These are phyloP conservation scores for Ethmia dodecea DNA, from an alignment of 2,888 invertebrate species.

Conservation along the genomic window DNA sequence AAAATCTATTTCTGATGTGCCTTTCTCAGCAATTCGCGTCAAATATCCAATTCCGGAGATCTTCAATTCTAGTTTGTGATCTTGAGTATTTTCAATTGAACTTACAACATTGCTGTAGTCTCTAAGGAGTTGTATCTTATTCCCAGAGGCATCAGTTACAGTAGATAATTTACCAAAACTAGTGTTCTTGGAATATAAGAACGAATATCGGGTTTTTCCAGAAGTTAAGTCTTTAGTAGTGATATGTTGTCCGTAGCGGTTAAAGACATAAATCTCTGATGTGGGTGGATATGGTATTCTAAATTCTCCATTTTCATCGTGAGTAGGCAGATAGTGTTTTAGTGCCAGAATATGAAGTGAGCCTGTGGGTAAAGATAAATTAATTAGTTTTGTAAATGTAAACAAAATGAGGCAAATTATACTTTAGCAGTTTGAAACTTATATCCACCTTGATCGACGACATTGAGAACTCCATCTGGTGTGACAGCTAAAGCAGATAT, in stretches of 20 bases:
- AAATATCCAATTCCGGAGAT: slow-evolving; percentile 96
- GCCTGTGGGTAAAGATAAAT: too few relatives aligned
- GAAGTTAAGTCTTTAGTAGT: slow-evolving; percentile 96
- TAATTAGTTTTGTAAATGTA: too few relatives aligned
- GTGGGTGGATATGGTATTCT: slow-evolving; percentile 96
- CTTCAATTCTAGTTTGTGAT: slow-evolving; percentile 93
- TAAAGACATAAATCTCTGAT: slow-evolving; percentile 95
- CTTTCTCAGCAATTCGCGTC: slow-evolving; percentile 91
- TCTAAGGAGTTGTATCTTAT: slow-evolving; percentile 93
- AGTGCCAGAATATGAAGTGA: slow-evolving; percentile 90
- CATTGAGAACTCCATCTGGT: slow-evolving; percentile 96
- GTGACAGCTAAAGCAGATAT: slow-evolving; percentile 95
- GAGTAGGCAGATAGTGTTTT: slow-evolving; percentile 91
- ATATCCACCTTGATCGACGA: slow-evolving; percentile 91
- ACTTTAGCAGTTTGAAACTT: too few relatives aligned
- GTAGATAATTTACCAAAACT: slow-evolving; percentile 96
- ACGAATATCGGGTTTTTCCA: slow-evolving; percentile 95
- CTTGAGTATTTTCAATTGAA: slow-evolving; percentile 95
- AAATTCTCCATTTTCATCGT: slow-evolving; percentile 93
- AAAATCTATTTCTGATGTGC: slow-evolving; percentile 91
- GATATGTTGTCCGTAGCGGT: slow-evolving; percentile 97
- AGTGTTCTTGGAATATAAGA: slow-evolving; percentile 97
- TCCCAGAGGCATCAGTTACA: slow-evolving; percentile 95
- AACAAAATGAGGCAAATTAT: too few relatives aligned
- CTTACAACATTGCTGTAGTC: slow-evolving; percentile 96